phyloP scores from a whole-genome alignment of 2,113 vertebrate species.

The Bucco capensis region DNA sequence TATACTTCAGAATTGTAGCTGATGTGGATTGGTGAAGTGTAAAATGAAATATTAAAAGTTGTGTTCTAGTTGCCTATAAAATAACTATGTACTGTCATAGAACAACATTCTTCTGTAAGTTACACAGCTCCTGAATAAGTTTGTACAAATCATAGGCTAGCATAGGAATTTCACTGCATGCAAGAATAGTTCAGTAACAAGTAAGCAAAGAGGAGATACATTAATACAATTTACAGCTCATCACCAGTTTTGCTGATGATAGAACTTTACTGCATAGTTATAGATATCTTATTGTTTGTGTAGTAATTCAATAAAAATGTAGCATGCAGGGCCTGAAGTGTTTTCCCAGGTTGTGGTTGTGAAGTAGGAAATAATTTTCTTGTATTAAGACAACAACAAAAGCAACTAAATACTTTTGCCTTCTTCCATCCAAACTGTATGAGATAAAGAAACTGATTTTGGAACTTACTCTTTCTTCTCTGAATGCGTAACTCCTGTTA shows the following conservation, averaged over 20 bases:
- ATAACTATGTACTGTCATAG: background rate
- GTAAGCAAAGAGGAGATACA: background rate
- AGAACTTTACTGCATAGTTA: background rate
- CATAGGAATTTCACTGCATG: background rate
- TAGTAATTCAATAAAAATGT: background rate
- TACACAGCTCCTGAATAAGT: background rate
- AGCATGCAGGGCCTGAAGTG: background rate
- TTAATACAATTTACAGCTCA: background rate
- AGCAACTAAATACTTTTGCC: slow-evolving; percentile 25
- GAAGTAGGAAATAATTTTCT: slow-evolving; percentile 7
- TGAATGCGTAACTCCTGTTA: slow-evolving; percentile 30
- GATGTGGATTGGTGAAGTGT: background rate
- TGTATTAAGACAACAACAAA: background rate
- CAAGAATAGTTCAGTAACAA: background rate
- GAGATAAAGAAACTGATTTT: slow-evolving; percentile 40
- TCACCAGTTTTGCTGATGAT: background rate
- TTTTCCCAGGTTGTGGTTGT: background rate
- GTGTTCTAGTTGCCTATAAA: background rate
- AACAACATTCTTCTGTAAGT: background rate
- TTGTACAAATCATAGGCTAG: background rate
- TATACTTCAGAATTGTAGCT: background rate
- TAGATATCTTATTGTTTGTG: background rate
- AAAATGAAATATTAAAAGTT: background rate
- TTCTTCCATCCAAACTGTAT: slow-evolving; percentile 35
- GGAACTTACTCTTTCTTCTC: slow-evolving; percentile 33